Percentiles rank a stretch among this genome's conserved stretches.
phyloP scores from a whole-genome alignment of 1,140 invertebrate species.

The Lanistes nyassanus region DNA sequence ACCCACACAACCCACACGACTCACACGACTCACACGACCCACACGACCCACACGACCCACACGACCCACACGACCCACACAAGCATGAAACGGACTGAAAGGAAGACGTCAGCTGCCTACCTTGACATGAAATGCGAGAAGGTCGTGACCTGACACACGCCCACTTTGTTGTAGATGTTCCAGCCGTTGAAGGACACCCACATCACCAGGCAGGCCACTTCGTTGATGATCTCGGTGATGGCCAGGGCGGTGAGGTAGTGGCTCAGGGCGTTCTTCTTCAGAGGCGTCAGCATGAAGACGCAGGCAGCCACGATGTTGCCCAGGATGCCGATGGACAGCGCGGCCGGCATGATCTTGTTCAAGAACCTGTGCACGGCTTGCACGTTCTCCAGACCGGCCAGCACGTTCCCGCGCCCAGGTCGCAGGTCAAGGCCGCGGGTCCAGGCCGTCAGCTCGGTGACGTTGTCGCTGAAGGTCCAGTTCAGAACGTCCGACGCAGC shows the following conservation, averaged over 20 bases:
- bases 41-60: no score
- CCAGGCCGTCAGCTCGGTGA: neutral
- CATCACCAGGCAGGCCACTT: conserved; percentile 25
- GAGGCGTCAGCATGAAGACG: conserved; percentile 31
- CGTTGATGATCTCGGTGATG: conserved; percentile 34
- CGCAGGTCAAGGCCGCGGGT: neutral
- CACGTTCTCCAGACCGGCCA: neutral
- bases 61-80: no score
- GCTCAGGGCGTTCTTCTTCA: conserved; percentile 28
- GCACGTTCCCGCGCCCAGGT: neutral
- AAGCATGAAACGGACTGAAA: no score
- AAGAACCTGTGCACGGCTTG: neutral
- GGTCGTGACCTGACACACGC: conserved; percentile 39
- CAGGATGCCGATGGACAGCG: conserved; percentile 29
- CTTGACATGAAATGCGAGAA: conserved; percentile 33
- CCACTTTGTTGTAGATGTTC: conserved; percentile 35
- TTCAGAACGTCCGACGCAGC: neutral
- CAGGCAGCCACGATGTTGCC: conserved; percentile 28
- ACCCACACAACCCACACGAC: no score
- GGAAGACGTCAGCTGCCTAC: no score
- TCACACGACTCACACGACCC: no score
- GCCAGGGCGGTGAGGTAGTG: conserved; percentile 40
- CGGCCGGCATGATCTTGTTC: conserved; percentile 29
- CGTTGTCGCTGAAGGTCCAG: neutral
- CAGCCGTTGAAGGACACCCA: conserved; percentile 31